Conservation (phyloP, 2,113 vertebrate species). For the Dromas ardeola region DNA sequence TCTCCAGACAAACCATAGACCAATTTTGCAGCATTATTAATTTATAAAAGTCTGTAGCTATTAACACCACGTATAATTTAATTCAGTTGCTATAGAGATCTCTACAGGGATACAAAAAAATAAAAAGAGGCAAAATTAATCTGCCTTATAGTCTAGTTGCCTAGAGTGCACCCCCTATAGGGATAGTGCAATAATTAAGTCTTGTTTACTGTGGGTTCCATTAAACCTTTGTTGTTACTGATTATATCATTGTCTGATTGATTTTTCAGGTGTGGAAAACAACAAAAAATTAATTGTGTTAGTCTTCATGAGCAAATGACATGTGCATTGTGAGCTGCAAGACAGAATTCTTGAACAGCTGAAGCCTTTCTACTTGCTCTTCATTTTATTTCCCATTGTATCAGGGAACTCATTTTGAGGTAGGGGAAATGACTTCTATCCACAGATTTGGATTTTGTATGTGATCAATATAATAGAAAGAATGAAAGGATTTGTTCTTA, state of each 20-base stretch:
- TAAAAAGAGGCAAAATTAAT: constrained; percentile 66
- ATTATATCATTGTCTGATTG: constrained; percentile 60
- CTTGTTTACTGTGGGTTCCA: constrained; percentile 55
- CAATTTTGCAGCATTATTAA: neutral
- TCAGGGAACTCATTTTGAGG: constrained; percentile 6
- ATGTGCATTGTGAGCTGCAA: neutral
- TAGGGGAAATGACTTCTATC: neutral
- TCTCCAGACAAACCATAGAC: neutral
- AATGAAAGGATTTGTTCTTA: constrained; percentile 46
- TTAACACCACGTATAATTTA: constrained; percentile 31
- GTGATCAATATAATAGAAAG: constrained; percentile 10
- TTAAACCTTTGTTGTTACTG: constrained; percentile 55
- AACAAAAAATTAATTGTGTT: constrained; percentile 56
- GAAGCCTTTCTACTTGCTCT: constrained; percentile 37
- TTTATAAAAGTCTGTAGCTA: constrained; percentile 43
- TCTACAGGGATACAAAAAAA: constrained; percentile 55
- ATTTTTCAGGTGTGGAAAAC: constrained; percentile 65
- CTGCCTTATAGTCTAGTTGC: constrained; percentile 46
- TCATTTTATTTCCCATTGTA: constrained; percentile 30
- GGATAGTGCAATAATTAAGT: constrained; percentile 69
- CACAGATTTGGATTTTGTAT: constrained; percentile 22
- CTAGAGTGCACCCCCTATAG: constrained; percentile 58
- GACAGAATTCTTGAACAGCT: constrained; percentile 8
- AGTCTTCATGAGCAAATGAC: constrained; percentile 11
- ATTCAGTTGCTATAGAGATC: constrained; percentile 70